phyloP scores from a whole-genome alignment of 2,797 vertebrate genomes.

The Oryzias sinensis region DNA sequence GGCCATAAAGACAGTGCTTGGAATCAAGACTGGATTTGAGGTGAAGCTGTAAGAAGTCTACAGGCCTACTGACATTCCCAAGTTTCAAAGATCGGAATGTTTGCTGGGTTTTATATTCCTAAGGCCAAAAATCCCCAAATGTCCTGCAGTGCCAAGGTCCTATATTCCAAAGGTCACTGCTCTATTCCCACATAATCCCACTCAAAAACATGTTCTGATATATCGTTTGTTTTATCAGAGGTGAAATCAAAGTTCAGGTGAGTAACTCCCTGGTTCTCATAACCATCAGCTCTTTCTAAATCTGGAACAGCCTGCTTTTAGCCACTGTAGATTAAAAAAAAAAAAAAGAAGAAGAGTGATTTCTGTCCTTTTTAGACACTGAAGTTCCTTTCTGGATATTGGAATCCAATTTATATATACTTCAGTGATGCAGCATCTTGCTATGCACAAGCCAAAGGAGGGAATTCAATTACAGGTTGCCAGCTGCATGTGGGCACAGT shows the following conservation, averaged over 20 bases:
- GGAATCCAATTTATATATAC: background rate
- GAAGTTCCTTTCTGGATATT: background rate
- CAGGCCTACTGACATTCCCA: background rate
- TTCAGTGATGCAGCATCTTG: background rate
- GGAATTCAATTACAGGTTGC: too few relatives aligned
- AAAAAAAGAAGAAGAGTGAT: background rate
- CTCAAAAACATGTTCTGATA: background rate
- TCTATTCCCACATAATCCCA: background rate
- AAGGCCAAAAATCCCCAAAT: background rate
- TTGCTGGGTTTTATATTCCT: background rate
- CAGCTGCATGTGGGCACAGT: too few relatives aligned
- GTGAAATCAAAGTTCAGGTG: background rate
- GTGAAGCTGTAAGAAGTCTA: background rate
- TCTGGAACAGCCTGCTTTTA: too few relatives aligned
- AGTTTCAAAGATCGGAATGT: background rate
- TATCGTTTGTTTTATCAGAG: background rate
- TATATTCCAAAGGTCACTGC: background rate
- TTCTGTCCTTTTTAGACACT: background rate
- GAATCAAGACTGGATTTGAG: too few relatives aligned
- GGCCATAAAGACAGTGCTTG: too few relatives aligned
- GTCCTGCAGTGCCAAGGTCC: background rate
- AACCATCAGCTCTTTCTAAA: too few relatives aligned
- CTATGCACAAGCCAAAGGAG: background rate
- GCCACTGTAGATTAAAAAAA: too few relatives aligned
- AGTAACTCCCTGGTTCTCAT: too few relatives aligned